Evolutionary conservation across 2,888 invertebrate genomes (phyloP), one percentile per base, ranked within the genome.

Genomic region (Rhodophaea formosa): DNA sequence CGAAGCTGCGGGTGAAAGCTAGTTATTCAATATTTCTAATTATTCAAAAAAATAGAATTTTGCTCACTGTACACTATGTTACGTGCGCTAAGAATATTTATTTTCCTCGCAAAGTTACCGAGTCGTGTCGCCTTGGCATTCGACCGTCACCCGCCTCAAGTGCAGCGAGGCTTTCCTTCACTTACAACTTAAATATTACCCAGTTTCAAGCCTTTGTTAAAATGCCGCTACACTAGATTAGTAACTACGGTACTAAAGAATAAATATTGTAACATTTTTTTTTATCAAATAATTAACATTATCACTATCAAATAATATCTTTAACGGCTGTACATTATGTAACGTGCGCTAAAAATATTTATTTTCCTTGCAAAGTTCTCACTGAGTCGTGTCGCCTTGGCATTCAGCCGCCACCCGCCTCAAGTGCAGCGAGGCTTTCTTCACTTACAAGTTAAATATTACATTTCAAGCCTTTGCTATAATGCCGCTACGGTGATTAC

Each of bases 91-190:
- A 39, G 39, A 39, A n/a, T 39, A 39, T 39, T 39, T 39, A 39
- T 39, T 39, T 39, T 39, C 39, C 39, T 39, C 12, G 39, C 12
- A 8, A 39, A 39, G n/a, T 39, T 39, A n/a, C 39, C 10, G 39
- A 39, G 39, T 10, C 39, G 39, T 35, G 39, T 17, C 46, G 23
- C 47, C 47, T 47, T 47, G 47, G n/a, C n/a, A 29, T 23, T 12
- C 29, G 47, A 29, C 47, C 47, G 14, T 47, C 47, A 47, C 47
- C 47, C 29, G n/a, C n/a, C 14, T 30, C 47, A 47, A 47, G 47
- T 7, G 47, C 47, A 30, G 30, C 23, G 29, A 23, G 35, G 39
- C 12, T 39, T 39, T 39, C n/a, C 39, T 12, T 39, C 5, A 39
- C 8, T 39, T 39, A 10, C 12, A 6, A 8, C 12, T 39, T 12